phyloP scores from a whole-genome alignment of 2,113 vertebrate species.

The Aix galericulata region DNA sequence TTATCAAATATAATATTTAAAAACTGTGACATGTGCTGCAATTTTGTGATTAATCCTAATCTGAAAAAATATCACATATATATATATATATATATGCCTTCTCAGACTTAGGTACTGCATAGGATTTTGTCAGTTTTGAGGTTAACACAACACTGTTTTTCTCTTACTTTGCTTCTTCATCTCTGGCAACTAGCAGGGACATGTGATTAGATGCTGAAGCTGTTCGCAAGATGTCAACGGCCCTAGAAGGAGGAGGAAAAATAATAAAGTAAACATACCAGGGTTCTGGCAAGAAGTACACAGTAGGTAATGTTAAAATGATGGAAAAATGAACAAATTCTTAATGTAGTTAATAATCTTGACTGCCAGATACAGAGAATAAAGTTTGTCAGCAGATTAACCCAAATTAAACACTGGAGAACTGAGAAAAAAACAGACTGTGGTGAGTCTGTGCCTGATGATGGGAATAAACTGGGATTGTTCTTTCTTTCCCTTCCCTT shows the following conservation, averaged over 20 bases:
- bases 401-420: not conserved
- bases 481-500: not conserved
- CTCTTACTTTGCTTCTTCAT: slow-evolving; percentile 84
- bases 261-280: not conserved
- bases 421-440: not conserved
- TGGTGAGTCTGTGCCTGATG: not conserved
- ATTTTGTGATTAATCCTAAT: not conserved
- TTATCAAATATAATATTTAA: not conserved
- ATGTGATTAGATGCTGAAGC: slow-evolving; percentile 88
- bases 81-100: not conserved
- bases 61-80: not conserved
- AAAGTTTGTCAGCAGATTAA: not conserved
- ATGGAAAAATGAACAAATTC: not conserved
- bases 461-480: not conserved
- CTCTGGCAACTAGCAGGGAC: slow-evolving; percentile 83
- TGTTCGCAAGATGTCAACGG: slow-evolving; percentile 85
- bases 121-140: not conserved
- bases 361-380: not conserved
- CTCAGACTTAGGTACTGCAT: not conserved
- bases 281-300: not conserved
- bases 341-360: not conserved
- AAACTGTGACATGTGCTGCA: not conserved
- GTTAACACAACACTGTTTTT: not conserved
- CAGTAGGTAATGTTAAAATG: not conserved
- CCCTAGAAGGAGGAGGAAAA: slow-evolving; percentile 68